A percentile compares a stretch with the other conserved stretches of the same genome.
These are phyloP conservation scores for Teinopalpus imperialis DNA, from an alignment of 2,888 invertebrate species.

Conservation along the genomic window DNA sequence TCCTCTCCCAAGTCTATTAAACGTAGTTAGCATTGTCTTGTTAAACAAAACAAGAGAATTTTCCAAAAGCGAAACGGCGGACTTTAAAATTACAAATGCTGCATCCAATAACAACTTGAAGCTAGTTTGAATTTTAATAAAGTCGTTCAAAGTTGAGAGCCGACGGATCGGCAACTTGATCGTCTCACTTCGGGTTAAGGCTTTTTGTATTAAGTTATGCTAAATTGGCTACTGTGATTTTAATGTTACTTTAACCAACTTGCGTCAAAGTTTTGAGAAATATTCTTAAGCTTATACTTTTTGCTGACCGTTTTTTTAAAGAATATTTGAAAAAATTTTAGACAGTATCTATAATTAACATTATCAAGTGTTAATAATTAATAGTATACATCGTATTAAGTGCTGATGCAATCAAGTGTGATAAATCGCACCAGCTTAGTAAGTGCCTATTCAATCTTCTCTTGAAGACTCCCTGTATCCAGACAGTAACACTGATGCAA, in stretches of 20 bases:
- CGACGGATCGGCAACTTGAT: slow-evolving; percentile 26
- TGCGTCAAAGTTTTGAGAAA: background rate
- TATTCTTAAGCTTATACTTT: slow-evolving; percentile 6
- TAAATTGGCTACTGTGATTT: slow-evolving; percentile 36
- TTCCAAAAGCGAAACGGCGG: slow-evolving; percentile 7
- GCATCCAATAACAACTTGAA: slow-evolving; percentile 27
- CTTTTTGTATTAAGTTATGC: slow-evolving; percentile 42
- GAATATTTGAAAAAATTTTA: background rate
- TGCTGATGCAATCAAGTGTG: too few species aligned
- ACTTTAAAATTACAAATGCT: slow-evolving; percentile 25
- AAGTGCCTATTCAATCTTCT: too few species aligned
- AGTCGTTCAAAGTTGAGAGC: slow-evolving; percentile 25
- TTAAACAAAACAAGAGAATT: slow-evolving; percentile 9
- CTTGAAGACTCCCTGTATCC: too few species aligned
- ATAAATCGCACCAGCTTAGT: too few species aligned
- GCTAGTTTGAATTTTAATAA: slow-evolving; percentile 31
- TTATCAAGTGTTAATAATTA: too few species aligned
- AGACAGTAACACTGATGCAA: too few species aligned
- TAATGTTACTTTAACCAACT: slow-evolving; percentile 26
- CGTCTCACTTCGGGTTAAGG: slow-evolving; percentile 34
- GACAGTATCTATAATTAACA: too few species aligned
- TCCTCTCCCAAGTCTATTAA: background rate
- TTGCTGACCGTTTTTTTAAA: slow-evolving; percentile 3
- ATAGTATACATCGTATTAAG: too few species aligned
- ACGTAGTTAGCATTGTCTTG: slow-evolving; percentile 1